Percentiles rank a stretch among this genome's conserved stretches.
phyloP scores from a whole-genome alignment of 2,113 vertebrate genomes.

The Eonycteris spelaea region DNA sequence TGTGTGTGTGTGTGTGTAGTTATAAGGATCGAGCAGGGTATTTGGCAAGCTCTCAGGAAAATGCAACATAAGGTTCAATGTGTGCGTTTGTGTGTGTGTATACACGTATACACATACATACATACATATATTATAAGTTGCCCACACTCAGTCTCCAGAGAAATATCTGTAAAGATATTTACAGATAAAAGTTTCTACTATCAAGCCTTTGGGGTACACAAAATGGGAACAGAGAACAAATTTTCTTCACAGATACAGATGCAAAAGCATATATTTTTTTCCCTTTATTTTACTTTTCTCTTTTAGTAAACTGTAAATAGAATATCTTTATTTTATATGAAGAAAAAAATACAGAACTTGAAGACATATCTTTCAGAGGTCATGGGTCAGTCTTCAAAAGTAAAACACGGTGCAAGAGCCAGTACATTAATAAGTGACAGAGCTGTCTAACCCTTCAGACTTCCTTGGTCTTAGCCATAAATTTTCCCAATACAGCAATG shows the following conservation, averaged over 20 bases:
- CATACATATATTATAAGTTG: neutral
- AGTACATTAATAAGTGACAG: conserved; percentile 42
- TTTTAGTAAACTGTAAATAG: conserved; percentile 23
- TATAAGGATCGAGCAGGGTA: neutral
- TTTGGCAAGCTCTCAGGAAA: neutral
- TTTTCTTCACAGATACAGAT: neutral
- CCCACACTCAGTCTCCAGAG: neutral
- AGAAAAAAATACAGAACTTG: conserved; percentile 37
- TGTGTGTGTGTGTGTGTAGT: neutral
- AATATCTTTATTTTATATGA: conserved; percentile 38
- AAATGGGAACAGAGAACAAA: neutral
- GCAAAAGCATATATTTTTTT: neutral
- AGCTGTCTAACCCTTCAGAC: conserved; percentile 34
- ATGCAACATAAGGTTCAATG: neutral
- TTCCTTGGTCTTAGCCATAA: conserved; percentile 45
- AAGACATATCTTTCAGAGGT: conserved; percentile 10
- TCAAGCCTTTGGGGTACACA: neutral
- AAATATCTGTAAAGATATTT: neutral
- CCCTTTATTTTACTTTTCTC: neutral
- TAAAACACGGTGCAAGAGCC: conserved; percentile 31
- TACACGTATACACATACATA: too few relatives aligned
- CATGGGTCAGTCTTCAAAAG: conserved; percentile 6
- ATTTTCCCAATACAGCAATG: conserved; percentile 37
- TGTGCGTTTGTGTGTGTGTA: too few relatives aligned
- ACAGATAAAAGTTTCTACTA: neutral